These are phyloP conservation scores for Parazoanthus swiftii DNA, from an alignment of 92 coral and sea anemone species.

Conservation along the genomic window DNA sequence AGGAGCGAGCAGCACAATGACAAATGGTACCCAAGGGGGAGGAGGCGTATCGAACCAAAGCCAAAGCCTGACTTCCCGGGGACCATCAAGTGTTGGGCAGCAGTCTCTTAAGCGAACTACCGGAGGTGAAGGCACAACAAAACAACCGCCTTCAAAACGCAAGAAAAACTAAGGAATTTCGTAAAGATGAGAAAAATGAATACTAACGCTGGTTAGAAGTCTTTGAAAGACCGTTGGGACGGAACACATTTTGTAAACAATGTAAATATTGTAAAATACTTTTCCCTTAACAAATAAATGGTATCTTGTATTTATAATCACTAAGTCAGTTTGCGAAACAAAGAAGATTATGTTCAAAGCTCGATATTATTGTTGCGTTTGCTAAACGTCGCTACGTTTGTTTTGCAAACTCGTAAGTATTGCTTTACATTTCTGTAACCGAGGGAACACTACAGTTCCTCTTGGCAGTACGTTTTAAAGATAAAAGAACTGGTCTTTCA, in stretches of 20 bases:
- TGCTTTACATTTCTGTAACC: too few relatives aligned
- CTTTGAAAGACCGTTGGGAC: neutral
- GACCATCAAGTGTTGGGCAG: conserved; percentile 35
- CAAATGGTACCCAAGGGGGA: conserved; percentile 44
- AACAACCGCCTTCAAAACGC: conserved; percentile 62
- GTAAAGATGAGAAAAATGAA: neutral
- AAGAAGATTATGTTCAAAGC: too few relatives aligned
- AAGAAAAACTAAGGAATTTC: conserved; percentile 41
- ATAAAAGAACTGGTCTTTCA: too few relatives aligned
- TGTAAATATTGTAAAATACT: neutral
- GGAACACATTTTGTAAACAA: neutral
- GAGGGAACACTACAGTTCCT: too few relatives aligned
- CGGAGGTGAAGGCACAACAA: conserved; percentile 40
- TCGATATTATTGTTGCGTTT: too few relatives aligned
- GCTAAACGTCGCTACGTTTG: too few relatives aligned
- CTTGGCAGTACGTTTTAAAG: too few relatives aligned
- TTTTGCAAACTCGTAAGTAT: too few relatives aligned
- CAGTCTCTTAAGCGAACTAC: conserved; percentile 52
- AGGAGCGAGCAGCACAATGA: conserved; percentile 36
- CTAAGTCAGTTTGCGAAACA: too few relatives aligned
- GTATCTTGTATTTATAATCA: neutral
- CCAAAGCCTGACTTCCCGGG: conserved; percentile 31
- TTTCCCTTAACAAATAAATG: too few relatives aligned
- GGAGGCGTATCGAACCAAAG: conserved; percentile 25
- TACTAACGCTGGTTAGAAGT: neutral